Conservation (phyloP, 2,113 vertebrate genomes). For the Ictalurus furcatus region DNA sequence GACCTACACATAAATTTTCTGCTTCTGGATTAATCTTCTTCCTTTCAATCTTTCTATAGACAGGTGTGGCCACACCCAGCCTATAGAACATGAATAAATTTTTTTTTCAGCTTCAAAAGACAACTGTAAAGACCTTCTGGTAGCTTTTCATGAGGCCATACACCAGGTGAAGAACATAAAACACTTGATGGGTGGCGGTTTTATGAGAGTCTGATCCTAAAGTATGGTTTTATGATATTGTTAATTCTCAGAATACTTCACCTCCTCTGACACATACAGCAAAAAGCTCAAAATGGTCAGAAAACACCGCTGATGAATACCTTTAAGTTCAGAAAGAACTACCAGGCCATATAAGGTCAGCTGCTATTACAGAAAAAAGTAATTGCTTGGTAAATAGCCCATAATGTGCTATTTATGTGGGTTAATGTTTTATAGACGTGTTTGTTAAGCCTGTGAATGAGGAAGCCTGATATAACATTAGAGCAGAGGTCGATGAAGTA, state of each 20-base stretch:
- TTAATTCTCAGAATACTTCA: slow-evolving; percentile 37
- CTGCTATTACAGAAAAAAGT: slow-evolving; percentile 15
- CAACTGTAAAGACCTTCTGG: slow-evolving; percentile 2
- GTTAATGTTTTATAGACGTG: slow-evolving; percentile 34
- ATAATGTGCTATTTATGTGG: slow-evolving; percentile 36
- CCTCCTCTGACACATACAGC: neutral
- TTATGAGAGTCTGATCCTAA: slow-evolving; percentile 16
- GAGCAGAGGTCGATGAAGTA: neutral
- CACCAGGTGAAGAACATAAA: slow-evolving; percentile 43
- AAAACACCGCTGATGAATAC: neutral
- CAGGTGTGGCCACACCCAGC: neutral
- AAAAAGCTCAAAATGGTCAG: neutral
- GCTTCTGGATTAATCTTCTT: neutral
- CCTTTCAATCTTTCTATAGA: neutral
- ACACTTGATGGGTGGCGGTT: slow-evolving; percentile 33
- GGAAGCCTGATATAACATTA: neutral
- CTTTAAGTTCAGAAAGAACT: neutral
- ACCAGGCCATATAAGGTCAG: slow-evolving; percentile 42
- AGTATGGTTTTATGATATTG: slow-evolving; percentile 19
- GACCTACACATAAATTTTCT: neutral
- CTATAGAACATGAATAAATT: slow-evolving; percentile 4
- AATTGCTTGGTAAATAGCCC: slow-evolving; percentile 42
- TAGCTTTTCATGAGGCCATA: slow-evolving; percentile 20
- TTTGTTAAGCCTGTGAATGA: slow-evolving; percentile 3
- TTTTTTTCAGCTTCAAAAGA: neutral